Conservation (phyloP, 2,888 invertebrate species). For the Coelopa pilipes region DNA sequence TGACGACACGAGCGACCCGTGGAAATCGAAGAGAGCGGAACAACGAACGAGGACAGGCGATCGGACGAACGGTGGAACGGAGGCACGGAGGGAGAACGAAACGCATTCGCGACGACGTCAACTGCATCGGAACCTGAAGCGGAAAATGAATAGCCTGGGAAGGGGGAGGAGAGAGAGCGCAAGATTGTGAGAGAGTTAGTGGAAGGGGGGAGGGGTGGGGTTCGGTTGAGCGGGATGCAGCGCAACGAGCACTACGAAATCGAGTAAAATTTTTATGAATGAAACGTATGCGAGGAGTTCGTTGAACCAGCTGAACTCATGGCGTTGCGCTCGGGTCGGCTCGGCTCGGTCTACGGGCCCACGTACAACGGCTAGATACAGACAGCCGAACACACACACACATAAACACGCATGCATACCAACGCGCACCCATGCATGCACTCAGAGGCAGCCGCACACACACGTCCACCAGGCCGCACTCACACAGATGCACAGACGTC, state of each 20-base stretch:
- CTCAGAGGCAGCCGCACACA: not conserved
- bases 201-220: not conserved
- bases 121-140: not conserved
- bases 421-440: conserved; percentile 1
- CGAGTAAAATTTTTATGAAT: conserved; percentile 62
- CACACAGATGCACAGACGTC: not conserved
- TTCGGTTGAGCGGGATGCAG: not conserved
- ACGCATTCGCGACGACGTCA: not conserved
- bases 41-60: not conserved
- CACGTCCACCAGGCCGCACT: not conserved
- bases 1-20: not conserved
- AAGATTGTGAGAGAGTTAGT: not conserved
- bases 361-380: conserved; percentile 3
- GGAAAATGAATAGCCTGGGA: no score
- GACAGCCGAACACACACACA: no score
- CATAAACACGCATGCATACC: no score
- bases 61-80: not conserved
- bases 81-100: not conserved
- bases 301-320: conserved; percentile 50
- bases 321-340: conserved; percentile 20
- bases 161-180: not conserved
- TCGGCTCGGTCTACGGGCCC: not conserved
- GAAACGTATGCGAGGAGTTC: conserved; percentile 55
- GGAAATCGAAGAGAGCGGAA: not conserved
- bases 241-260: conserved; percentile 48